A percentile compares a stretch with the other conserved stretches of the same genome.
Evolutionary conservation across 2,113 vertebrate species (phyloP).

Genomic region (Cyanoliseus patagonus): DNA sequence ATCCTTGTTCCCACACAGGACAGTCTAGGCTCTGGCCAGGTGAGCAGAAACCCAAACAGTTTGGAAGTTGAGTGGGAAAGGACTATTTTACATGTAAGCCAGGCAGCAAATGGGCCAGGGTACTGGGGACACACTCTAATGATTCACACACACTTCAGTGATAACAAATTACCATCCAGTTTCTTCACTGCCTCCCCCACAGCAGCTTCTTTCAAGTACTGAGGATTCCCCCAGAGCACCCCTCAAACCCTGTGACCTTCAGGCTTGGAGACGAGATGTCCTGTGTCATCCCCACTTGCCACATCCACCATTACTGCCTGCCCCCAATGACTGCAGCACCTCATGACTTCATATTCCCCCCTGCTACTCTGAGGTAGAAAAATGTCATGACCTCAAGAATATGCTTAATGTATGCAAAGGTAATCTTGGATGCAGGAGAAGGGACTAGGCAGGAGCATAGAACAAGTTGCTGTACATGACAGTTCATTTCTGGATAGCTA

Average conservation of each 20-base stretch:
- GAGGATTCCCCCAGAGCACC: background rate
- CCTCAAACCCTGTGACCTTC: background rate
- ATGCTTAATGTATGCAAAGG: background rate
- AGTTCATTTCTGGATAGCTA: conserved; percentile 57
- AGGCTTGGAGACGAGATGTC: background rate
- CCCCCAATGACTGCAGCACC: background rate
- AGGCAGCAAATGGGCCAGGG: background rate
- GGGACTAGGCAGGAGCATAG: background rate
- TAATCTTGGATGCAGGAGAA: background rate
- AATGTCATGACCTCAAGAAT: background rate
- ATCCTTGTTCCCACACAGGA: background rate
- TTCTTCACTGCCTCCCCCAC: fast-evolving
- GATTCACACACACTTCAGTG: background rate
- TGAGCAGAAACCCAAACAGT: background rate
- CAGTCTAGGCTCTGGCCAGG: background rate
- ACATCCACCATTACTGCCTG: background rate
- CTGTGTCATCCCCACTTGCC: background rate
- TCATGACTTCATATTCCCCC: background rate
- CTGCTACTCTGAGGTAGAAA: background rate
- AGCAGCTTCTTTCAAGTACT: background rate
- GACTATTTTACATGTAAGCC: background rate
- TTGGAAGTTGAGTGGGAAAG: background rate
- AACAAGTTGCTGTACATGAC: conserved; percentile 52
- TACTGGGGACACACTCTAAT: background rate
- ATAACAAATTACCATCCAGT: background rate